Base-by-base conservation (phyloP, 2,888 invertebrate species). In the Anthoptus insignis region DNA sequence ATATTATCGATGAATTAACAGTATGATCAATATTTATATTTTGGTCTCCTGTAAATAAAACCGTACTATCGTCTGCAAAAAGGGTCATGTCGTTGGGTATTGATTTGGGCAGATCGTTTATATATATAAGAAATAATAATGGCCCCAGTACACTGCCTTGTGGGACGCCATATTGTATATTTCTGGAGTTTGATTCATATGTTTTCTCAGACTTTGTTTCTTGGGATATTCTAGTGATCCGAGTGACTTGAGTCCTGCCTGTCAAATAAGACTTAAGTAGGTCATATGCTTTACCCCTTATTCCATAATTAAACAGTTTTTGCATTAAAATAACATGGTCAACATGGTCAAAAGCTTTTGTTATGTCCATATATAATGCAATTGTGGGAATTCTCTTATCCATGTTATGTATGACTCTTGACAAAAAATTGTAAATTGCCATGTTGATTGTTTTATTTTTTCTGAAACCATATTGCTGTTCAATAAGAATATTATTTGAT, bases 1-100 rank as follows among this genome's bases (percentile, higher is more conserved):
- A 14, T 27, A 14, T 29, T 9, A 50, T 16, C 14, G 50, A 27
- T 14, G 14, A 5, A 29, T 50, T 29, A 16, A 50, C 29, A 2
- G 14, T 9, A 27, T 9, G 27, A 29, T 50, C 50, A 24, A 29
- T 14, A 14, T 50, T 29, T 29, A 6, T 22, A 24, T 49, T 49
- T 6, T 49, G n/a, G 22, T 13, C 2, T 11, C 16, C 5, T 7
- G 47, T 49, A 50, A 22, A 50, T 4, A 50, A n/a, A 27, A 50
- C n/a, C 5, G 50, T 50, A 16, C 50, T 50, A 16, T 50, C 50
- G 16, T 50, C 50, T n/a, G 50, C 50, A 50, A 50, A 50, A n/a
- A 29, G 11, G 1, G 50, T 50, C 29, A 50, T 29, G 4, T 50
- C 24, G 16, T 50, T 27, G 7, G 7, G 27, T 29, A 24, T 27